Conservation (phyloP, 2,888 invertebrate species). For the Helicoverpa assulta region DNA sequence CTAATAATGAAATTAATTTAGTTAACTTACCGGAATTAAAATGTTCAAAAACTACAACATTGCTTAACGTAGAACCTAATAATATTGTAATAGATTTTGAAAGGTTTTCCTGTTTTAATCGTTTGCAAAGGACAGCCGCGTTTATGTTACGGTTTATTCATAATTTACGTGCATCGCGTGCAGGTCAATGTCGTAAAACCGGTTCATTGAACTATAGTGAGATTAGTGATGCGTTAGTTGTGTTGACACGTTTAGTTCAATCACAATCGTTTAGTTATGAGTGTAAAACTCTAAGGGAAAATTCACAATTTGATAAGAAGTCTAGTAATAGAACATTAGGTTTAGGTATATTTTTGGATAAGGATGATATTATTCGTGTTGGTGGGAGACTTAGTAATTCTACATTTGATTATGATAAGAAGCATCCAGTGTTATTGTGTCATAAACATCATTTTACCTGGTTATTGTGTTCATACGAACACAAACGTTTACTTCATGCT, state of each 20-base stretch:
- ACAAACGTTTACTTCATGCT: slow-evolving; percentile 25
- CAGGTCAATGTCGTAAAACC: not conserved
- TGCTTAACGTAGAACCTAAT: not conserved
- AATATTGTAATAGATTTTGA: slow-evolving; percentile 3
- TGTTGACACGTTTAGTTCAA: slow-evolving; percentile 8
- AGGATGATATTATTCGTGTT: slow-evolving; percentile 24
- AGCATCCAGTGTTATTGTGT: slow-evolving; percentile 50
- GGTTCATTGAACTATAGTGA: not conserved
- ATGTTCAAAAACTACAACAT: too few relatives aligned
- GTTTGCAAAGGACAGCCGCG: not conserved
- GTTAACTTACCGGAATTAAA: not conserved
- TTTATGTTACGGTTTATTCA: slow-evolving; percentile 2
- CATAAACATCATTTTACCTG: not conserved
- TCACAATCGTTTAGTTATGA: slow-evolving; percentile 1
- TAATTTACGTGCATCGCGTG: slow-evolving; percentile 2
- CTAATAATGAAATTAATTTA: not conserved
- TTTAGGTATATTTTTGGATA: slow-evolving; percentile 14
- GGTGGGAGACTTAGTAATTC: slow-evolving; percentile 24
- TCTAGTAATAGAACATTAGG: not conserved
- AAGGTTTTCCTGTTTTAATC: slow-evolving; percentile 6
- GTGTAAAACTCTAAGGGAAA: too few relatives aligned
- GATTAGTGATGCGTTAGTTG: not conserved
- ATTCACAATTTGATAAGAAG: not conserved
- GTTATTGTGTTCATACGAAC: slow-evolving; percentile 28
- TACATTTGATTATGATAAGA: slow-evolving; percentile 36